Percentiles rank a stretch among this genome's conserved stretches.
Evolutionary conservation across 1,140 invertebrate species (phyloP).

Genomic region (Microplitis mediator): DNA sequence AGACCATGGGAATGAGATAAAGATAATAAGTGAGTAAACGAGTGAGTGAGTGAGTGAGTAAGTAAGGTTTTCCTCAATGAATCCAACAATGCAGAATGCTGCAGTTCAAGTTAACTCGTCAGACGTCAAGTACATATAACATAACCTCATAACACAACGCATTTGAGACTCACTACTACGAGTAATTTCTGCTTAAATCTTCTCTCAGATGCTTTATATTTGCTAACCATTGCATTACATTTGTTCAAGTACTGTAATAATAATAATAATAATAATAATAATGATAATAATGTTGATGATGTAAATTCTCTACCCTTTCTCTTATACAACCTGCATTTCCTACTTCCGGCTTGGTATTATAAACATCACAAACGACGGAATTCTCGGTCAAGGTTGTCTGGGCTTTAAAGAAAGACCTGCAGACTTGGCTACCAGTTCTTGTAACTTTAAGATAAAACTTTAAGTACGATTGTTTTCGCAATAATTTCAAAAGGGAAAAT

Average conservation of each 20-base stretch:
- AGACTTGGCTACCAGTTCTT: neutral
- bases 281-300: constrained; percentile 18
- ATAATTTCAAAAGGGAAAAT: too few relatives aligned
- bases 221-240: too few relatives aligned
- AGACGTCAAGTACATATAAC: neutral
- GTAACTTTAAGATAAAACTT: neutral
- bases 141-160: neutral
- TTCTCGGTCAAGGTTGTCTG: constrained; percentile 32
- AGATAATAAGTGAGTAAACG: neutral
- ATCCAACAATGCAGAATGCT: neutral
- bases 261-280: neutral
- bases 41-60: neutral
- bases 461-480: neutral
- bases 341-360: constrained; percentile 31
- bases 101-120: neutral
- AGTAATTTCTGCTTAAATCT: too few relatives aligned
- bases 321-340: constrained; percentile 28
- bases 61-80: constrained; percentile 6
- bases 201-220: too few relatives aligned
- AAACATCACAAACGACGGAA: constrained; percentile 20
- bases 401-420: constrained; percentile 8
- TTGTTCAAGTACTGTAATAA: too few relatives aligned
- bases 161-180: too few relatives aligned
- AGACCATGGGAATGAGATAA: neutral
- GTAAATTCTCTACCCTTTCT: constrained; percentile 13